Evolutionary conservation across 1,140 invertebrate species (phyloP).

Genomic region (Drosophila saltans): DNA sequence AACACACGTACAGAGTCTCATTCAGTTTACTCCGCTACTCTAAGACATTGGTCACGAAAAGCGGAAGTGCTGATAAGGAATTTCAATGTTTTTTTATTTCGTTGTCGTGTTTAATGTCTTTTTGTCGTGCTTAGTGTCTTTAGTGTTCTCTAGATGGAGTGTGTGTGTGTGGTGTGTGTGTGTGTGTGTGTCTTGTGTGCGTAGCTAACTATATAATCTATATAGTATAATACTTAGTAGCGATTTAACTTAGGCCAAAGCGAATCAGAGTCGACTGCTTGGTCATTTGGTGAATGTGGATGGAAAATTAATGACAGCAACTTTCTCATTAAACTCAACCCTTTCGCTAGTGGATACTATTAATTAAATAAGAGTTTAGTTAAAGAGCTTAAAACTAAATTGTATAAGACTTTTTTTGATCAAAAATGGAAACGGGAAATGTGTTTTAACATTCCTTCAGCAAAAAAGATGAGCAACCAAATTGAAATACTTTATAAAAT

Average conservation of each 20-base stretch:
- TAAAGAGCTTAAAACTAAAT: not conserved
- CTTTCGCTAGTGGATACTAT: not conserved
- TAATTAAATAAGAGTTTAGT: not conserved
- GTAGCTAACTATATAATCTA: slow-evolving; percentile 65
- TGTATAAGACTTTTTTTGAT: not conserved
- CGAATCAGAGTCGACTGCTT: slow-evolving; percentile 21
- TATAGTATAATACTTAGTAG: slow-evolving; percentile 74
- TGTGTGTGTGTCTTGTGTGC: slow-evolving; percentile 47
- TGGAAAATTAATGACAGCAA: not conserved
- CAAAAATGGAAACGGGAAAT: not conserved
- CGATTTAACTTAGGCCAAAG: slow-evolving; percentile 35
- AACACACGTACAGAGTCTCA: not conserved
- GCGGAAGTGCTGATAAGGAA: slow-evolving; percentile 83
- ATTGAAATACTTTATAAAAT: too few relatives aligned
- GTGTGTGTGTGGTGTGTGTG: slow-evolving; percentile 15
- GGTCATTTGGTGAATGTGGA: slow-evolving; percentile 34
- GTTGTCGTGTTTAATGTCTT: slow-evolving; percentile 83
- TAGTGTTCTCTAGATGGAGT: slow-evolving; percentile 47
- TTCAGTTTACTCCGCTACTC: slow-evolving; percentile 32
- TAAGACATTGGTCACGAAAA: slow-evolving; percentile 83
- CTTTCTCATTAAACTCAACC: not conserved
- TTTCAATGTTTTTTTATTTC: slow-evolving; percentile 81
- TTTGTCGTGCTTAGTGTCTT: slow-evolving; percentile 83
- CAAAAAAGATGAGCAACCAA: too few relatives aligned
- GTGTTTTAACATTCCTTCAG: too few relatives aligned